Evolutionary conservation across 2,797 vertebrate genomes (phyloP).

Genomic region (Cichlasoma orientale): DNA sequence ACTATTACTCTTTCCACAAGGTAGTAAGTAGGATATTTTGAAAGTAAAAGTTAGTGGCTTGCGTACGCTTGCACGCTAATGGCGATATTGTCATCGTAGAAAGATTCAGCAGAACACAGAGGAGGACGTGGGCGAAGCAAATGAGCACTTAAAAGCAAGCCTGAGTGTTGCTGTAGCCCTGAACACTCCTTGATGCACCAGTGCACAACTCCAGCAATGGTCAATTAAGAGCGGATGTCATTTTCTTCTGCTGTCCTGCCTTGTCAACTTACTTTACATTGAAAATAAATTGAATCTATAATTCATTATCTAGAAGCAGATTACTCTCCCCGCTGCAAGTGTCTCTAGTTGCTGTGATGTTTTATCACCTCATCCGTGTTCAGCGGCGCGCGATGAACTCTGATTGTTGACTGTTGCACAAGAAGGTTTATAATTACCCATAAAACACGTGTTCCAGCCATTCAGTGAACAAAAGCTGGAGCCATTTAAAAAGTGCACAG

Average conservation of each 20-base stretch:
- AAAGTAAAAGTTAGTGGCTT: slow-evolving; percentile 6
- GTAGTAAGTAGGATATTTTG: neutral
- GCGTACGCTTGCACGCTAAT: slow-evolving; percentile 24
- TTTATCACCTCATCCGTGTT: slow-evolving; percentile 72
- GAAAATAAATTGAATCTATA: slow-evolving; percentile 77
- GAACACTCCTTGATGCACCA: slow-evolving; percentile 49
- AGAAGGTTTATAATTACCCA: slow-evolving; percentile 61
- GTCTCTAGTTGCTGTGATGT: slow-evolving; percentile 61
- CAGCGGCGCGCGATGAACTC: slow-evolving; percentile 57
- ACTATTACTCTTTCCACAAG: neutral
- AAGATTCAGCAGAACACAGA: slow-evolving; percentile 1
- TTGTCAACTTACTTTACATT: slow-evolving; percentile 61
- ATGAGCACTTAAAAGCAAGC: neutral
- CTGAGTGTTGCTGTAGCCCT: slow-evolving; percentile 10
- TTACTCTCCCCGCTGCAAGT: slow-evolving; percentile 49
- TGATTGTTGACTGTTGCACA: slow-evolving; percentile 66
- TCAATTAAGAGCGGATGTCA: slow-evolving; percentile 75
- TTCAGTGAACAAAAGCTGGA: slow-evolving; percentile 29
- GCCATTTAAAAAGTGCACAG: neutral
- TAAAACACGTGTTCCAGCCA: slow-evolving; percentile 45
- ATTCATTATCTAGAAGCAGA: slow-evolving; percentile 70
- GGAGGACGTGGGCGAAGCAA: neutral
- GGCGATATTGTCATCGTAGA: slow-evolving; percentile 17
- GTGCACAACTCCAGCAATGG: slow-evolving; percentile 48
- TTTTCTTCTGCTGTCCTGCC: slow-evolving; percentile 57